These are phyloP conservation scores for Germaria angustata DNA, from an alignment of 2,888 invertebrate species.

Conservation along the genomic window DNA sequence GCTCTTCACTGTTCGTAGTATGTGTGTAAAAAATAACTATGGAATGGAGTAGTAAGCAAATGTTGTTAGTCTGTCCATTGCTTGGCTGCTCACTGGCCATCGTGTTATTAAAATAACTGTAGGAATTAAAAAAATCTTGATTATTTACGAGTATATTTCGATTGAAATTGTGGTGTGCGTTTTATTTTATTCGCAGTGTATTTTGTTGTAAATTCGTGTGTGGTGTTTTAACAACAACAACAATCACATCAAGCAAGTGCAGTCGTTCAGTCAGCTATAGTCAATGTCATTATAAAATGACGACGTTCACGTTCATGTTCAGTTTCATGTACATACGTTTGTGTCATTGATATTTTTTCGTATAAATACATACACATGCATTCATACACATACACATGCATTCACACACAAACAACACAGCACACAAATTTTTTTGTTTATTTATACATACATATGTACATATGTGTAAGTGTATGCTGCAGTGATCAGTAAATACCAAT, in stretches of 20 bases:
- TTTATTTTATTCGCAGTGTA: constrained; percentile 10
- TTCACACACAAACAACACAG: neutral
- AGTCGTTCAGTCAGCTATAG: constrained; percentile 63
- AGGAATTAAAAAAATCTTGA: constrained; percentile 11
- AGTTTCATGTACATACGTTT: constrained; percentile 39
- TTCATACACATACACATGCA: neutral
- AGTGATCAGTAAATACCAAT: too few species aligned
- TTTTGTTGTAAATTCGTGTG: constrained; percentile 27
- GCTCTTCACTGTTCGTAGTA: too few species aligned
- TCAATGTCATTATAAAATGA: constrained; percentile 67
- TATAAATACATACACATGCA: neutral
- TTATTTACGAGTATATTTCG: constrained; percentile 9
- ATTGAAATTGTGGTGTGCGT: constrained; percentile 17
- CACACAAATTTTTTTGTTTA: neutral
- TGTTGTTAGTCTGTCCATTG: neutral
- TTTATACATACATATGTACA: neutral
- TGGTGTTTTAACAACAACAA: constrained; percentile 23
- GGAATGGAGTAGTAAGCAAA: neutral
- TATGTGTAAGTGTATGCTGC: neutral
- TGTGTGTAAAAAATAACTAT: too few species aligned
- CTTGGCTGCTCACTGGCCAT: neutral
- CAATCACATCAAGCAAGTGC: constrained; percentile 53
- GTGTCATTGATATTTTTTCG: constrained; percentile 49
- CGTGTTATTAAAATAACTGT: neutral
- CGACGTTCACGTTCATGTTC: constrained; percentile 67